Evolutionary conservation across 2,888 invertebrate species (phyloP).

Genomic region (Timema cristinae): DNA sequence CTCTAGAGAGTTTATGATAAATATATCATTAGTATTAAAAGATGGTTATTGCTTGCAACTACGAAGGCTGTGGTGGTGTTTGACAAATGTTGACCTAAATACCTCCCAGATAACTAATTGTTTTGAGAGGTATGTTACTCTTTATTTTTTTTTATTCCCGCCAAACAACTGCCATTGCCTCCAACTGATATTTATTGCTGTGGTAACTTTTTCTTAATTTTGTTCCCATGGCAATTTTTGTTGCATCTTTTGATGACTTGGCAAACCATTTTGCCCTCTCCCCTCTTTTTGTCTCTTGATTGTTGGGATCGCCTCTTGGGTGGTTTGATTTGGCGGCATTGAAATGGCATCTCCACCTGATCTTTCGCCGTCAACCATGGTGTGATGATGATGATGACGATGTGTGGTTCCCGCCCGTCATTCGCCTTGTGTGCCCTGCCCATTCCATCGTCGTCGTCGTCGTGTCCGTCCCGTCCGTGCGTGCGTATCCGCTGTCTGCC

Average conservation of each 20-base stretch:
- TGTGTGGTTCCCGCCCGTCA: conserved; percentile 14
- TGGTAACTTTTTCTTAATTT: conserved; percentile 28
- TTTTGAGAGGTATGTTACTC: conserved; percentile 6
- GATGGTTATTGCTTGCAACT: conserved; percentile 16
- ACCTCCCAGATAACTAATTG: conserved; percentile 5
- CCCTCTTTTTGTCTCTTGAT: conserved; percentile 56
- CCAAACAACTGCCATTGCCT: conserved; percentile 29
- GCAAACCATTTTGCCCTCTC: conserved; percentile 62
- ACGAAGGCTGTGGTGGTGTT: conserved; percentile 27
- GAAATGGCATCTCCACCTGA: conserved; percentile 30
- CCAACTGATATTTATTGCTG: conserved; percentile 30
- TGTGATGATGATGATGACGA: background rate
- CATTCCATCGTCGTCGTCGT: background rate
- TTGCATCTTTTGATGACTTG: conserved; percentile 51
- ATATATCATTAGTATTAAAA: conserved; percentile 14
- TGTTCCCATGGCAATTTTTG: conserved; percentile 31
- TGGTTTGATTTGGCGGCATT: conserved; percentile 32
- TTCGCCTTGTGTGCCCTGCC: conserved; percentile 16
- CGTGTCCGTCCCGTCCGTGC: conserved; percentile 23
- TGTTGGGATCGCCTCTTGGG: conserved; percentile 49
- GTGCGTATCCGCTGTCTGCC: conserved; percentile 18
- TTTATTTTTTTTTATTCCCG: conserved; percentile 17
- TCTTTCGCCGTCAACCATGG: conserved; percentile 17
- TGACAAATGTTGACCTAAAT: conserved; percentile 3
- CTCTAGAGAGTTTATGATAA: conserved; percentile 2